phyloP scores from a whole-genome alignment of 1,140 invertebrate species.

The Hyles euphorbiae region DNA sequence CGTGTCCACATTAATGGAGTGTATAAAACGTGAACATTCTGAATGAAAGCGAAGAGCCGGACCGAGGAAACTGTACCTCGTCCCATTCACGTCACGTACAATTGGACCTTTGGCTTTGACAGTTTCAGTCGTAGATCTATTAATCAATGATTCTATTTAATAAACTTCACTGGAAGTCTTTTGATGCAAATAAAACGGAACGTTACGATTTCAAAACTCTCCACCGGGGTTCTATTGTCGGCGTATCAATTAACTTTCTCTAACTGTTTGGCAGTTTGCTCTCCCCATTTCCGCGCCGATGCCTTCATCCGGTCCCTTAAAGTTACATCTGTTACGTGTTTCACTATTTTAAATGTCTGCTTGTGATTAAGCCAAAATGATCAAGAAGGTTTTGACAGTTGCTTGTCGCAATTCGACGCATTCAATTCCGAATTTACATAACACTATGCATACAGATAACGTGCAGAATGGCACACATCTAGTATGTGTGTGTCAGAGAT shows the following conservation, averaged over 20 bases:
- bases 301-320: slow-evolving; percentile 1
- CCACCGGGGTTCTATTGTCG: slow-evolving; percentile 17
- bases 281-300: slow-evolving; percentile 16
- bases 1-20: slow-evolving; percentile 1
- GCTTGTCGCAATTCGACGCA: too few relatives aligned
- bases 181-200: slow-evolving; percentile 26
- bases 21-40: slow-evolving; percentile 1
- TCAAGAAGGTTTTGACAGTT: too few relatives aligned
- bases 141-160: slow-evolving; percentile 25
- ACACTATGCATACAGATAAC: too few relatives aligned
- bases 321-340: too few relatives aligned
- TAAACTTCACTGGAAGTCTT: slow-evolving; percentile 17
- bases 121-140: slow-evolving; percentile 19
- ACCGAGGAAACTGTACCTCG: neutral
- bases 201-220: slow-evolving; percentile 14
- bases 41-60: slow-evolving; percentile 1
- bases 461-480: too few relatives aligned
- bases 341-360: too few relatives aligned
- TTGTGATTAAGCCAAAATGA: neutral
- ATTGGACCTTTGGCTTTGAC: slow-evolving; percentile 19
- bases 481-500: too few relatives aligned
- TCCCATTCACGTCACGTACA: slow-evolving; percentile 10
- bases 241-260: slow-evolving; percentile 27
- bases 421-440: too few relatives aligned
- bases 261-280: slow-evolving; percentile 22